phyloP scores from a whole-genome alignment of 2,888 invertebrate genomes.

The Melikaiella ostensackeni region DNA sequence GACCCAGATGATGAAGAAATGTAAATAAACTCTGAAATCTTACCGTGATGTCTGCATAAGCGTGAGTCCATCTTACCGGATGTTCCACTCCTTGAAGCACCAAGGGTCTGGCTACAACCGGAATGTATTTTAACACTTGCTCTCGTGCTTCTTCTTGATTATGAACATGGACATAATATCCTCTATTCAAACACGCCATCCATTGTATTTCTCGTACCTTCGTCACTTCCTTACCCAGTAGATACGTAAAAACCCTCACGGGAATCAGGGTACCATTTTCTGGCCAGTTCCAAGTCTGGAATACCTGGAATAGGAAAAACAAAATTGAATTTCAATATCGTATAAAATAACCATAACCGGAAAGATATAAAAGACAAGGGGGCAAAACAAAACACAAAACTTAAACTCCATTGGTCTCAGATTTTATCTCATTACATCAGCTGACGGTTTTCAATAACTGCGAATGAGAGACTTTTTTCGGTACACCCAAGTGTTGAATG shows the following conservation, averaged over 20 bases:
- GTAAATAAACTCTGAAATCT: slow-evolving; percentile 55
- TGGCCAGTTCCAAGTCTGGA: slow-evolving; percentile 88
- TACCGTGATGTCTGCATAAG: slow-evolving; percentile 92
- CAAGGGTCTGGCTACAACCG: slow-evolving; percentile 92
- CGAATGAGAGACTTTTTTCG: too few species aligned
- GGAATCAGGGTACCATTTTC: slow-evolving; percentile 85
- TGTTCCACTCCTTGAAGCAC: slow-evolving; percentile 86
- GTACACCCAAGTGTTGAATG: too few species aligned
- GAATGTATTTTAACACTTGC: slow-evolving; percentile 97
- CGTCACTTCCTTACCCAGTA: slow-evolving; percentile 95
- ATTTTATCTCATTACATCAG: too few species aligned
- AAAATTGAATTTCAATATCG: neutral
- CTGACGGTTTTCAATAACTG: too few species aligned
- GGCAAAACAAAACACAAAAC: too few species aligned
- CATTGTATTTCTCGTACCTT: slow-evolving; percentile 93
- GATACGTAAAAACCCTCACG: slow-evolving; percentile 96
- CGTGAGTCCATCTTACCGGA: slow-evolving; percentile 96
- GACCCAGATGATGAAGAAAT: neutral
- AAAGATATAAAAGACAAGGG: too few species aligned
- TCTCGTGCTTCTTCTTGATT: slow-evolving; percentile 97
- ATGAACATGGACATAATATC: slow-evolving; percentile 96
- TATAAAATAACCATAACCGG: too few species aligned
- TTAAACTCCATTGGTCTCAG: too few species aligned
- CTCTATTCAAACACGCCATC: slow-evolving; percentile 97
- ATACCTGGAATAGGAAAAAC: slow-evolving; percentile 78